Evolutionary conservation across 2,113 vertebrate genomes (phyloP).

Genomic region (Lucifuga dentata): DNA sequence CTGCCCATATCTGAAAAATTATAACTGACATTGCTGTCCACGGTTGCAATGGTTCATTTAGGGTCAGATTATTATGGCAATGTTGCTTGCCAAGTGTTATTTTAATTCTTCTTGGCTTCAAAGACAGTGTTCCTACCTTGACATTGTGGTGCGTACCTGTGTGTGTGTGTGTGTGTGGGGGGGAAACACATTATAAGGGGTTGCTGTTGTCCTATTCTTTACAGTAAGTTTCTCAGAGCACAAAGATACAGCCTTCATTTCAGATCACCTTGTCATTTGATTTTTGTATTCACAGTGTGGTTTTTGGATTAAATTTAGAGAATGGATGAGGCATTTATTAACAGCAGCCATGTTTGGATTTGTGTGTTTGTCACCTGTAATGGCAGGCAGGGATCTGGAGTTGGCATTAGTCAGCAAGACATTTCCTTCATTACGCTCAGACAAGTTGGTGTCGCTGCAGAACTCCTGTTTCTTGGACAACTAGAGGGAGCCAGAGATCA

Average conservation of each 20-base stretch:
- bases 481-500: constrained; percentile 79
- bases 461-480: constrained; percentile 96
- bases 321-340: no score
- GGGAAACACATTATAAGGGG: no score
- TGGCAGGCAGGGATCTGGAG: constrained; percentile 94
- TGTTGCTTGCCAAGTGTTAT: constrained; percentile 10
- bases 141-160: no score
- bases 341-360: no score
- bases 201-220: no score
- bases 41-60: background rate
- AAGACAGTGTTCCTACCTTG: background rate
- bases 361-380: constrained; percentile 85
- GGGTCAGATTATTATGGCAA: background rate
- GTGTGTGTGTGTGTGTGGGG: no score
- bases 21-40: background rate
- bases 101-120: background rate
- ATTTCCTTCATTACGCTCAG: constrained; percentile 85
- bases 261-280: no score
- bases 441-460: constrained; percentile 97
- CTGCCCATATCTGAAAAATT: constrained; percentile 5
- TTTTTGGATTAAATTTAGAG: no score
- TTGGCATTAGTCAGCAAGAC: constrained; percentile 72
- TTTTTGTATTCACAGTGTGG: no score
- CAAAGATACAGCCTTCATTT: no score
- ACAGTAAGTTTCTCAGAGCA: no score